Percentiles rank a stretch among this genome's conserved stretches.
Evolutionary conservation across 2,113 vertebrate genomes (phyloP).

Genomic region (Marmota monax): DNA sequence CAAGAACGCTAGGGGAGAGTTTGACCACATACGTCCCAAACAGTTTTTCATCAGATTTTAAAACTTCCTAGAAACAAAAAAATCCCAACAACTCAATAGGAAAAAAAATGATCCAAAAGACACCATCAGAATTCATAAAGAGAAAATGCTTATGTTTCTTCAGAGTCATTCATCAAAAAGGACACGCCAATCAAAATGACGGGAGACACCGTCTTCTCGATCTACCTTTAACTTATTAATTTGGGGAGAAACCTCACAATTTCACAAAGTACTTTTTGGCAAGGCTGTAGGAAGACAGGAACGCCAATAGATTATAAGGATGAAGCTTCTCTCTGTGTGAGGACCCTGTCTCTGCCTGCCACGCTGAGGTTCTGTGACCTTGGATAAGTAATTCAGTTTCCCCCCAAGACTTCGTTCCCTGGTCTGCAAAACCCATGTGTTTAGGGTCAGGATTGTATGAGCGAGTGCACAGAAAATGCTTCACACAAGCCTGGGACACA

Average conservation of each 20-base stretch:
- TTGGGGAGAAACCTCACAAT: not conserved
- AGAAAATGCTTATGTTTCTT: not conserved
- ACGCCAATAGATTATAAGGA: not conserved
- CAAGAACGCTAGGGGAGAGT: not conserved
- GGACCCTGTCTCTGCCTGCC: not conserved
- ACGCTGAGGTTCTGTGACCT: not conserved
- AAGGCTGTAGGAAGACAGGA: not conserved
- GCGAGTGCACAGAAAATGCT: not conserved
- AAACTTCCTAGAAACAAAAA: not conserved
- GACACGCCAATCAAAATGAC: not conserved
- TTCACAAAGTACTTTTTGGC: not conserved
- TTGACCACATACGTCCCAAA: not conserved
- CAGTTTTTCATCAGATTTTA: not conserved
- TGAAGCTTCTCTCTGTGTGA: too few relatives aligned
- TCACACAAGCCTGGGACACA: not conserved
- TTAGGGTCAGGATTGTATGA: not conserved
- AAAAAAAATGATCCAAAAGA: not conserved
- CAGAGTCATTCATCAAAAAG: not conserved
- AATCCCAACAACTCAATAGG: not conserved
- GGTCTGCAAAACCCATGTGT: not conserved
- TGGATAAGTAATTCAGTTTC: too few relatives aligned
- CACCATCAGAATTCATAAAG: not conserved
- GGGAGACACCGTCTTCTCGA: too few relatives aligned
- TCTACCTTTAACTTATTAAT: not conserved
- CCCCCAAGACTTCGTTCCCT: not conserved